These are phyloP conservation scores for Osmerus mordax DNA, from an alignment of 2,113 vertebrate genomes.

Conservation along the genomic window DNA sequence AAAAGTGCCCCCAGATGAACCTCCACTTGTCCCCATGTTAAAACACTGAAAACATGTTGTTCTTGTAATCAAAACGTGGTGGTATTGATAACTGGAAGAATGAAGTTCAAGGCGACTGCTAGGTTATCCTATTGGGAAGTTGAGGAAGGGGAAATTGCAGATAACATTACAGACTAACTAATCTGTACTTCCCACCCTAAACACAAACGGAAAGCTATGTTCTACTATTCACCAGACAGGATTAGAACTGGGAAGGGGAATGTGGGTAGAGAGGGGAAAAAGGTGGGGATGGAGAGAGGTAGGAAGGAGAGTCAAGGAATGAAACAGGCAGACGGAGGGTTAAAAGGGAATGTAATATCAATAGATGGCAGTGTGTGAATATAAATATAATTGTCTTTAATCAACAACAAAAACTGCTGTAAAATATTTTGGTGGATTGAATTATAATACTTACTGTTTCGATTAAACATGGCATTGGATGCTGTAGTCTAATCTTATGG, in stretches of 20 bases:
- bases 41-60: constrained; percentile 6
- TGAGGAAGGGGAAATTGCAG: constrained; percentile 25
- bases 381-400: not conserved
- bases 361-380: not conserved
- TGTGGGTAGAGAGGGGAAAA: not conserved
- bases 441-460: not conserved
- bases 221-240: constrained; percentile 10
- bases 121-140: constrained; percentile 38
- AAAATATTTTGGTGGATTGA: not conserved
- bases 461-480: too few relatives aligned
- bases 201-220: constrained; percentile 1
- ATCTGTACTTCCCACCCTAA: constrained; percentile 18
- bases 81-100: constrained; percentile 47
- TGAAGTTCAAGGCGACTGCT: constrained; percentile 34
- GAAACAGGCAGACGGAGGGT: not conserved
- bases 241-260: not conserved
- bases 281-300: not conserved
- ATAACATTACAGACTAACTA: constrained; percentile 10
- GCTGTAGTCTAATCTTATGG: too few relatives aligned
- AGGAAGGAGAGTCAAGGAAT: not conserved
- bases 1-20: not conserved
- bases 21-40: constrained; percentile 5
- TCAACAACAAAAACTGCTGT: not conserved
- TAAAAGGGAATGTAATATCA: too few relatives aligned
- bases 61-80: constrained; percentile 9